Conservation (phyloP, 2,888 invertebrate species). For the Philopedon plagiatum region DNA sequence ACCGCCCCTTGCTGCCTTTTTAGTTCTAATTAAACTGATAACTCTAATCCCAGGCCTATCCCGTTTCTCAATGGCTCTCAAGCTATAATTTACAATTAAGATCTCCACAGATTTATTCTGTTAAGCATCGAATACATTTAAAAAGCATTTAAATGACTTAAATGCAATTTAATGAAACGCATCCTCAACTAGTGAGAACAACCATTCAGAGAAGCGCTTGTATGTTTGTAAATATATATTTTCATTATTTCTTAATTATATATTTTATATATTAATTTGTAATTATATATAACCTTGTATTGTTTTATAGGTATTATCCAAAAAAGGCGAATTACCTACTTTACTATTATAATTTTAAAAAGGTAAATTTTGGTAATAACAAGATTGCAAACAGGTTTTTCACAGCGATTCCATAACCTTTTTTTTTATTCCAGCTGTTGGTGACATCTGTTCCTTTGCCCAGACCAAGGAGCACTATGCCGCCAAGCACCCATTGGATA, state of each 20-base stretch:
- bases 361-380: no score
- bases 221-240: not conserved
- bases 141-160: not conserved
- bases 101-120: not conserved
- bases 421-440: slow-evolving; percentile 79
- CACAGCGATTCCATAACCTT: not conserved
- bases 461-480: slow-evolving; percentile 83
- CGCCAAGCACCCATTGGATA: slow-evolving; percentile 78
- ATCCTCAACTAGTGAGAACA: not conserved
- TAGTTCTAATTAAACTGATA: not conserved
- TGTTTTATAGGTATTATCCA: no score
- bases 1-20: slow-evolving; percentile 2
- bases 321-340: no score
- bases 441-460: slow-evolving; percentile 91
- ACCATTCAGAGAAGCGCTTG: not conserved
- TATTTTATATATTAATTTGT: no score
- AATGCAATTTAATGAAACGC: not conserved
- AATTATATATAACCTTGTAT: no score
- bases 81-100: slow-evolving; percentile 10
- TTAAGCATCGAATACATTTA: not conserved
- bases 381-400: no score
- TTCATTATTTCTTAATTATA: no score
- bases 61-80: not conserved
- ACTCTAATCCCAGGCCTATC: not conserved
- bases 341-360: no score